Percentiles rank a stretch among this genome's conserved stretches.
Evolutionary conservation across 23 tunicate genomes (phyloP).

Genomic region (Botrylloides violaceus): DNA sequence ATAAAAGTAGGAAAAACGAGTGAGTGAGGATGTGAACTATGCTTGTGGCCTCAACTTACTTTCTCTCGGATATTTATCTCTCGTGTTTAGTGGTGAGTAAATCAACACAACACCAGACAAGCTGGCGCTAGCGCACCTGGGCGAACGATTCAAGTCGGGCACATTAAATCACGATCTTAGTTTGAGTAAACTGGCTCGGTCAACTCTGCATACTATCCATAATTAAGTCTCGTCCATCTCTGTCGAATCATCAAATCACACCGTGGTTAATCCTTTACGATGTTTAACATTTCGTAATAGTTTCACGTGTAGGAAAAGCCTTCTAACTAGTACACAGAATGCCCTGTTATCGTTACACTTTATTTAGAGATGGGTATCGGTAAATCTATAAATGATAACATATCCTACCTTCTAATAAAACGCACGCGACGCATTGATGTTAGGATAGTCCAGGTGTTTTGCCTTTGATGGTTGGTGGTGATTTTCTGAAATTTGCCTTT

Average conservation of each 20-base stretch:
- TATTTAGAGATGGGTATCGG: too few relatives aligned
- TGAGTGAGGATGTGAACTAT: background rate
- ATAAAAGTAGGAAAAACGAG: background rate
- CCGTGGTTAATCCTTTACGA: background rate
- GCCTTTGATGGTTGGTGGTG: too few relatives aligned
- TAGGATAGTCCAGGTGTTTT: too few relatives aligned
- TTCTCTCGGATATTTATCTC: conserved; percentile 13
- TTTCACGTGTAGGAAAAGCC: too few relatives aligned
- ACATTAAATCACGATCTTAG: conserved; percentile 22
- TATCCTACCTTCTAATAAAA: too few relatives aligned
- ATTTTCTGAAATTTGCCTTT: too few relatives aligned
- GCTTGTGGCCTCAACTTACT: background rate
- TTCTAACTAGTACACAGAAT: too few relatives aligned
- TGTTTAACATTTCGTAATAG: too few relatives aligned
- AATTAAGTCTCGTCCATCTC: conserved; percentile 17
- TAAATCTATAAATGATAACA: too few relatives aligned
- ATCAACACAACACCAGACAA: conserved; percentile 26
- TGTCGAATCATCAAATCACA: background rate
- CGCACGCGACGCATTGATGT: too few relatives aligned
- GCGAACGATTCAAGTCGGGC: background rate
- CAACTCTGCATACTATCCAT: conserved; percentile 1
- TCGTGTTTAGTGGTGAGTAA: conserved; percentile 12
- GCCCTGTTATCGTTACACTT: too few relatives aligned
- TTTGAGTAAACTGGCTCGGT: conserved; percentile 17
- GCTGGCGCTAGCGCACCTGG: conserved; percentile 46